Percentiles rank a stretch among this genome's conserved stretches.
phyloP scores from a whole-genome alignment of 2,797 vertebrate genomes.

The Semaprochilodus insignis region DNA sequence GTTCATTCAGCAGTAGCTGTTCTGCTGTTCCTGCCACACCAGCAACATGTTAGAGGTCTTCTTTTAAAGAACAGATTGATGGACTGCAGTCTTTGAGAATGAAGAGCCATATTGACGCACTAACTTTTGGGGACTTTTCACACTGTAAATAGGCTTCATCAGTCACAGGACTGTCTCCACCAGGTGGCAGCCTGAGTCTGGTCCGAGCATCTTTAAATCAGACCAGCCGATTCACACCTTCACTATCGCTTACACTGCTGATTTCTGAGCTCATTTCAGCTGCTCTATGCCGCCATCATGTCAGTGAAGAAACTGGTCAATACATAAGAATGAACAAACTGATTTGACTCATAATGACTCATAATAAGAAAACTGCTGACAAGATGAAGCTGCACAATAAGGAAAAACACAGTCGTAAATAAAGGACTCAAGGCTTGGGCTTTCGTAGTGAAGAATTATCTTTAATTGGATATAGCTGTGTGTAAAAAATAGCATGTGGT shows the following conservation, averaged over 20 bases:
- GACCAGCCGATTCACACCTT: neutral
- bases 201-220: neutral
- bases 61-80: neutral
- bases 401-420: neutral
- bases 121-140: neutral
- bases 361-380: neutral
- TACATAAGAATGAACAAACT: neutral
- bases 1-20: neutral
- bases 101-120: neutral
- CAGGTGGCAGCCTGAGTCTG: conserved; percentile 46
- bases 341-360: neutral
- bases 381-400: neutral
- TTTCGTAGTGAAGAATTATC: conserved; percentile 16
- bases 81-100: neutral
- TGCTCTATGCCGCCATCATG: neutral
- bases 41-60: neutral
- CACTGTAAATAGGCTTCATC: neutral
- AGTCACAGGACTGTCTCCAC: conserved; percentile 32
- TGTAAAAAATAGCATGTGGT: conserved; percentile 47
- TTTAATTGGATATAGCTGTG: conserved; percentile 46
- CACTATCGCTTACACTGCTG: neutral
- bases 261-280: neutral
- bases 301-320: neutral
- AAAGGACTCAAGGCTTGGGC: neutral
- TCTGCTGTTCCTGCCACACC: neutral